Evolutionary conservation across 2,888 invertebrate species (phyloP), one percentile per base, ranked within the genome.

Genomic region (Phytoseiulus persimilis): DNA sequence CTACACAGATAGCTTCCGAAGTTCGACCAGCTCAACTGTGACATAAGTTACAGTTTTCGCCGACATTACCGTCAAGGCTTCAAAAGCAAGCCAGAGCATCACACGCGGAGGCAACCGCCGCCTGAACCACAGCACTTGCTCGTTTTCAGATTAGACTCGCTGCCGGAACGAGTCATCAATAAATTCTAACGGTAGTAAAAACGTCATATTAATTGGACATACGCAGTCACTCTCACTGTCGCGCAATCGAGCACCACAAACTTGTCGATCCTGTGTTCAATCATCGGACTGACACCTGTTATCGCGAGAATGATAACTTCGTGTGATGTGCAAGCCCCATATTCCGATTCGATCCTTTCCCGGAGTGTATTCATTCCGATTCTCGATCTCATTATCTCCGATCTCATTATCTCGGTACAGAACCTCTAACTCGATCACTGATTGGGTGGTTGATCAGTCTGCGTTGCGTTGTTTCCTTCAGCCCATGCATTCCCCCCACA

Each of bases 81-180:
- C 65, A 23, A 65, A 46, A 46, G 46, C 46, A 46, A 46, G 46
- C 46, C 9, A 46, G 65, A 65, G 65, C 65, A 11, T 65, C 65
- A 65, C 65, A 65, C 65, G 65, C 28, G 18, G 65, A 14, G 65
- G 28, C 65, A 65, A 23, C 23, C 65, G 65, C 18, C 65, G 65
- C 65, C 18, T 14, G 18, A 65, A 65, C 65, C 65, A 23, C 65
- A 18, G 65, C 65, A 3, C 11, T 65, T 65, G 18, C 65, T 23
- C 65, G 65, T 65, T 65, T 65, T 65, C 65, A 65, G 65, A 65
- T 65, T 65, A 65, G 65, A 65, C 65, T 65, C 65, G 65, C 65
- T 65, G 65, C 65, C 65, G 65, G 65, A 65, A 65, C 65, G 65
- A 65, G 65, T 65, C 65, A 23, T 65, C 65, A 65, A 65, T 65